phyloP scores from a whole-genome alignment of 2,797 vertebrate species.

The Alcedo atthis region DNA sequence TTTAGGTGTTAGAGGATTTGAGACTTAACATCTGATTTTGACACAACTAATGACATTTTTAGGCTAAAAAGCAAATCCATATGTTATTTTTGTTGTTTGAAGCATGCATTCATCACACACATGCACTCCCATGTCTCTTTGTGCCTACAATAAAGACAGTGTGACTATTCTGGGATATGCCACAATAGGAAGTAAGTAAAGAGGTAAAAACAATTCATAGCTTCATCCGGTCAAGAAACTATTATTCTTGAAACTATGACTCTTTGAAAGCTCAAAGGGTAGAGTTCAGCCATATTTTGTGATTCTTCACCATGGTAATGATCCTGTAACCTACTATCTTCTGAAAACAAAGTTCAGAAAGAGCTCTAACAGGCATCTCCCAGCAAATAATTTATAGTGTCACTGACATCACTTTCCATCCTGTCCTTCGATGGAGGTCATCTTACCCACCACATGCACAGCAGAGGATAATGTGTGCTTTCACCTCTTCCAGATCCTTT shows the following conservation, averaged over 20 bases:
- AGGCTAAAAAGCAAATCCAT: slow-evolving; percentile 13
- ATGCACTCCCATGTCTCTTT: background rate
- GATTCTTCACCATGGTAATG: background rate
- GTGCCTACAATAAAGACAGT: background rate
- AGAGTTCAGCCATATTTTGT: background rate
- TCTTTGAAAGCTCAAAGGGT: background rate
- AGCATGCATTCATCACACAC: background rate
- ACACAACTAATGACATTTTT: slow-evolving; percentile 2
- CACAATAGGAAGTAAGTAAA: background rate
- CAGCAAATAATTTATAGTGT: background rate
- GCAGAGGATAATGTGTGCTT: background rate
- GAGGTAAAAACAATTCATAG: background rate
- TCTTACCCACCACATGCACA: background rate
- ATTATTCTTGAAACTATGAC: background rate
- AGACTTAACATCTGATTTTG: slow-evolving; percentile 43
- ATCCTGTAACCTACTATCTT: background rate
- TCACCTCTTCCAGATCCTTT: background rate
- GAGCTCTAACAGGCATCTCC: background rate
- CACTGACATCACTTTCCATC: background rate
- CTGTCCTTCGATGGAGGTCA: background rate
- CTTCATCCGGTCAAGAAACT: background rate
- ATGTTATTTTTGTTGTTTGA: slow-evolving; percentile 28
- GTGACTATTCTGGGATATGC: background rate
- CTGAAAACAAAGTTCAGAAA: background rate
- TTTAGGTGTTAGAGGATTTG: slow-evolving; percentile 21